These are phyloP conservation scores for Phylloscopus trochilus DNA, from an alignment of 2,113 vertebrate genomes.

Conservation along the genomic window DNA sequence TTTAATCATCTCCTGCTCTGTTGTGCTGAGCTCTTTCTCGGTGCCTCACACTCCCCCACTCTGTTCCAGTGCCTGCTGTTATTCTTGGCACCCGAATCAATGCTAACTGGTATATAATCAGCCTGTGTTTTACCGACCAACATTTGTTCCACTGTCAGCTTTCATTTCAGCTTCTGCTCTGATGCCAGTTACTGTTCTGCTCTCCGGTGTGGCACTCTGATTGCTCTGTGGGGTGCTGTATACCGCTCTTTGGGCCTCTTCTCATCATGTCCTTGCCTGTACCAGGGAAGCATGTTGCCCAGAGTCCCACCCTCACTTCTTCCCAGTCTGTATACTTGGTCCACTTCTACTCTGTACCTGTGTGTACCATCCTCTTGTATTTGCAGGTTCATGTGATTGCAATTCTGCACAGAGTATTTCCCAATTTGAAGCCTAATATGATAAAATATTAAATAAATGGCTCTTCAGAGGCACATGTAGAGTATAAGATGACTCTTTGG, in stretches of 20 bases:
- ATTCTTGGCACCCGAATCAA: neutral
- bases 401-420: neutral
- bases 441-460: neutral
- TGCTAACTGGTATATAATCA: constrained; percentile 29
- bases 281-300: neutral
- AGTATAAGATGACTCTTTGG: neutral
- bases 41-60: neutral
- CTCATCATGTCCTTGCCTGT: neutral
- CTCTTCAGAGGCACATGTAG: neutral
- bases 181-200: neutral
- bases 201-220: neutral
- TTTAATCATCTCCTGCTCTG: constrained; percentile 24
- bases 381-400: neutral
- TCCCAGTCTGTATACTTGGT: neutral
- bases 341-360: neutral
- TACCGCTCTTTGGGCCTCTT: neutral
- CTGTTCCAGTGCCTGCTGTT: constrained; percentile 26
- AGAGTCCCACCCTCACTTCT: neutral
- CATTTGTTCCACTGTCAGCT: constrained; percentile 45
- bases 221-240: neutral
- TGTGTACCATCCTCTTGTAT: neutral
- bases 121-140: constrained; percentile 10
- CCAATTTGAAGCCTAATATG: neutral
- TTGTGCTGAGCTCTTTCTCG: neutral
- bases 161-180: constrained; percentile 24